Evolutionary conservation across 2,797 vertebrate species (phyloP).

Genomic region (Syngnathus rostellatus): DNA sequence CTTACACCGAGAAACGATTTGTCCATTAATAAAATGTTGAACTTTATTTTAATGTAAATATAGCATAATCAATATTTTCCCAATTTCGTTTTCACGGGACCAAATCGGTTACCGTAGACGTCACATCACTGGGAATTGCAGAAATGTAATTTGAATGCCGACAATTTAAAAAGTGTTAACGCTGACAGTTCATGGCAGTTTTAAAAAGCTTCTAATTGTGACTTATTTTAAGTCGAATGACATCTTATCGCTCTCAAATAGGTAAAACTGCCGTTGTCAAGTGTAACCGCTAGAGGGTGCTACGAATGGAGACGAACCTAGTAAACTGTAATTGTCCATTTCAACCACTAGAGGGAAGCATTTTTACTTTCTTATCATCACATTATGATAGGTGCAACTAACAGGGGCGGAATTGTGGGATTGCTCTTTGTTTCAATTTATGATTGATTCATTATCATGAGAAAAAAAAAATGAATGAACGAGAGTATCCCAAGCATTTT

Average conservation of each 20-base stretch:
- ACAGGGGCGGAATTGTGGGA: no score
- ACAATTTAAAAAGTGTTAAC: not conserved
- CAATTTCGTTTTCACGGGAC: not conserved
- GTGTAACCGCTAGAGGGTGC: not conserved
- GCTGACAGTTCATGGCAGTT: not conserved
- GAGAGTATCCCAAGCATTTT: not conserved
- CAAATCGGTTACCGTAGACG: not conserved
- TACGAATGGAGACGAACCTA: not conserved
- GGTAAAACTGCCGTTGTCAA: not conserved
- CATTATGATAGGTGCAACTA: no score
- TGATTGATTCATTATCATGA: no score
- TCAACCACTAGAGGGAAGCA: constrained; percentile 41
- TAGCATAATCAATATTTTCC: not conserved
- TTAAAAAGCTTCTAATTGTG: not conserved
- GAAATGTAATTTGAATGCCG: not conserved
- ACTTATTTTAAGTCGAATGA: not conserved
- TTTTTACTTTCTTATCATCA: not conserved
- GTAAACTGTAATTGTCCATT: constrained; percentile 9
- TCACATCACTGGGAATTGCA: constrained; percentile 18
- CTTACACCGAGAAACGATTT: not conserved
- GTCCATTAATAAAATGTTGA: not conserved
- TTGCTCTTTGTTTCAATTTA: no score
- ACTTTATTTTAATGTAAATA: no score
- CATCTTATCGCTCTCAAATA: not conserved
- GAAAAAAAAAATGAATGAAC: no score